These are phyloP conservation scores for Nasonia longicornis DNA, from an alignment of 1,140 invertebrate species.

Conservation along the genomic window DNA sequence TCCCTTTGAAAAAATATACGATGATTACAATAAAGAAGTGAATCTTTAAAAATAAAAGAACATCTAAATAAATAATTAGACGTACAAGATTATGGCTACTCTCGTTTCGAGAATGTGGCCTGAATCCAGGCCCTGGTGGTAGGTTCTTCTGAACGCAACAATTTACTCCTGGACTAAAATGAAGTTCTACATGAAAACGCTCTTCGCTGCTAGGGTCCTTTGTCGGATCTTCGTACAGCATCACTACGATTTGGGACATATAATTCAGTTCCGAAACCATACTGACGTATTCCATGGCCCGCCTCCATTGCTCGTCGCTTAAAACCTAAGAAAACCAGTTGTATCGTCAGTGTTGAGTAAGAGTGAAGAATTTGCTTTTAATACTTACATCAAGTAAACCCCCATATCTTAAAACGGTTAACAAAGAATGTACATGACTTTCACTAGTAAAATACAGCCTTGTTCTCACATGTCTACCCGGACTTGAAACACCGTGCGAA, in stretches of 20 bases:
- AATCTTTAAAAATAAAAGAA: not conserved
- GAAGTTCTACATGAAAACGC: constrained; percentile 95
- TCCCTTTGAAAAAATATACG: constrained; percentile 50
- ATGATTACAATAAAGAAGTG: constrained; percentile 3
- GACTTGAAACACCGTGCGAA: constrained; percentile 97
- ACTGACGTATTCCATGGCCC: constrained; percentile 98
- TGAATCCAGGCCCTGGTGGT: constrained; percentile 91
- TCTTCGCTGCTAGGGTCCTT: constrained; percentile 92
- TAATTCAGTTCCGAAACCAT: constrained; percentile 99
- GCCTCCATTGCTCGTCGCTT: constrained; percentile 96
- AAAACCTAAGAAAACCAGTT: constrained; percentile 70
- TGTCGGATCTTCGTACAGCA: constrained; percentile 99
- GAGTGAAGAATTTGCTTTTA: not conserved
- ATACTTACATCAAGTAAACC: constrained; percentile 86
- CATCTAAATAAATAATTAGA: constrained; percentile 22
- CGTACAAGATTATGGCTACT: constrained; percentile 66
- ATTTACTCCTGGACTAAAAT: constrained; percentile 97
- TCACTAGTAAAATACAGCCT: constrained; percentile 99
- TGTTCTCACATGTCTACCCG: constrained; percentile 96
- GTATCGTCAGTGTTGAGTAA: not conserved
- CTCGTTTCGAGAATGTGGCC: constrained; percentile 90
- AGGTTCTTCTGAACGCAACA: constrained; percentile 95
- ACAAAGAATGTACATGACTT: constrained; percentile 97
- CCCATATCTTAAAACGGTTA: constrained; percentile 95
- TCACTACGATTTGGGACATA: constrained; percentile 99